Evolutionary conservation across 2,113 vertebrate genomes (phyloP).

Genomic region (Eublepharis macularius): DNA sequence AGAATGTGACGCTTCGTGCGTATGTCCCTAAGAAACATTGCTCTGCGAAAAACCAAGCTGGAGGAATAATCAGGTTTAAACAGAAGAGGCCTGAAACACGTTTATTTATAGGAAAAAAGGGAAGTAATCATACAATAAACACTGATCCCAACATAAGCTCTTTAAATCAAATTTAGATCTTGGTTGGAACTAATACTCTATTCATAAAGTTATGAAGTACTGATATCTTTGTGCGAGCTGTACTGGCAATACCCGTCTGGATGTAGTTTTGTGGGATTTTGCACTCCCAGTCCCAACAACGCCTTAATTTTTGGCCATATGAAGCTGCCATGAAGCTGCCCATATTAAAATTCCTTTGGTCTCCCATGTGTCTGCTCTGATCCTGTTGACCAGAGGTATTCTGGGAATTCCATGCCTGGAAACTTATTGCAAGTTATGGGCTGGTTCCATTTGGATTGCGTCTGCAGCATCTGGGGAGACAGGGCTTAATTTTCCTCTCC

Average conservation of each 20-base stretch:
- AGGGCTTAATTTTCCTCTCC: too few species aligned
- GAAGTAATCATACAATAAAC: neutral
- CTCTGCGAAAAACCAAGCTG: neutral
- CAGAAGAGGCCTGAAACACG: neutral
- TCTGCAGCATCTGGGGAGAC: too few species aligned
- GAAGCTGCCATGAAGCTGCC: too few species aligned
- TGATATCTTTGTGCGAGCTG: neutral
- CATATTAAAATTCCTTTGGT: too few species aligned
- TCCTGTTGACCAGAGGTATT: too few species aligned
- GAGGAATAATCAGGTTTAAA: neutral
- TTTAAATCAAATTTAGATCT: neutral
- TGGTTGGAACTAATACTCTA: neutral
- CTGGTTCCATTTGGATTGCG: too few species aligned
- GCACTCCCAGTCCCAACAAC: neutral
- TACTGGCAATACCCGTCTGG: neutral
- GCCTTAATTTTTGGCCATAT: too few species aligned
- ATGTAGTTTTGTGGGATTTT: neutral
- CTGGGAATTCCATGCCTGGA: too few species aligned
- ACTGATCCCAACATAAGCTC: neutral
- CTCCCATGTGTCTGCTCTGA: too few species aligned
- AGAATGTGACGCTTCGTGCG: neutral
- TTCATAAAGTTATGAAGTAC: neutral
- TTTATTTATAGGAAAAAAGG: neutral
- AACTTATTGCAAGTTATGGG: too few species aligned
- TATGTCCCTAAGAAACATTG: neutral